Conservation (phyloP, 1,140 invertebrate species). For the Patella vulgata region DNA sequence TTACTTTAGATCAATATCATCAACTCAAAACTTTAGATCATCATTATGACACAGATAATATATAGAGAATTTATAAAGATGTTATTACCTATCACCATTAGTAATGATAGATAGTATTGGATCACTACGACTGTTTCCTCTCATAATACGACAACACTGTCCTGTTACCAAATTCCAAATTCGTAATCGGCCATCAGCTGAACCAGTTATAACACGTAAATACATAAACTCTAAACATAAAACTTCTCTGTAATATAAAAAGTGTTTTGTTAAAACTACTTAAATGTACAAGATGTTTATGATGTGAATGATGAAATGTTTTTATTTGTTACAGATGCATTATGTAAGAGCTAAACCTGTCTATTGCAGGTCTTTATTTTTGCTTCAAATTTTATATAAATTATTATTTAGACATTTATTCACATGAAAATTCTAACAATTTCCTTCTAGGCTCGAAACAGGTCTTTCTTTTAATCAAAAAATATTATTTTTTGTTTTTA, state of each 20-base stretch:
- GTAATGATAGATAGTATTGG: constrained; percentile 59
- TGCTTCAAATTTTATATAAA: no score
- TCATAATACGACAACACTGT: constrained; percentile 65
- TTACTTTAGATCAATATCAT: no score
- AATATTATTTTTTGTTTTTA: no score
- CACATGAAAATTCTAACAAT: no score
- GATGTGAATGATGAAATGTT: background rate
- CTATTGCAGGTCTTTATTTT: no score
- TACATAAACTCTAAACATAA: constrained; percentile 64
- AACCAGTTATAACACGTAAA: constrained; percentile 65
- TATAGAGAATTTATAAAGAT: no score
- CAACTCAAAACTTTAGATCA: no score
- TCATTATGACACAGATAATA: background rate
- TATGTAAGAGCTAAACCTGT: no score
- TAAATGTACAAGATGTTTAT: background rate
- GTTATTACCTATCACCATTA: constrained; percentile 59
- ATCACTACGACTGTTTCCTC: constrained; percentile 66
- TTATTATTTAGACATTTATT: no score
- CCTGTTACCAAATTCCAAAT: constrained; percentile 67
- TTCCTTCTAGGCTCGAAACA: no score
- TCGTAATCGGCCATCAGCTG: constrained; percentile 63
- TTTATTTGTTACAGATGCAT: no score
- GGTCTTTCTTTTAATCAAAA: no score
- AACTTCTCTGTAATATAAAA: constrained; percentile 54
- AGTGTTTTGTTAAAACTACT: background rate